Base-by-base conservation (phyloP, 92 coral and sea anemone species). In the Actinostola sp. region DNA sequence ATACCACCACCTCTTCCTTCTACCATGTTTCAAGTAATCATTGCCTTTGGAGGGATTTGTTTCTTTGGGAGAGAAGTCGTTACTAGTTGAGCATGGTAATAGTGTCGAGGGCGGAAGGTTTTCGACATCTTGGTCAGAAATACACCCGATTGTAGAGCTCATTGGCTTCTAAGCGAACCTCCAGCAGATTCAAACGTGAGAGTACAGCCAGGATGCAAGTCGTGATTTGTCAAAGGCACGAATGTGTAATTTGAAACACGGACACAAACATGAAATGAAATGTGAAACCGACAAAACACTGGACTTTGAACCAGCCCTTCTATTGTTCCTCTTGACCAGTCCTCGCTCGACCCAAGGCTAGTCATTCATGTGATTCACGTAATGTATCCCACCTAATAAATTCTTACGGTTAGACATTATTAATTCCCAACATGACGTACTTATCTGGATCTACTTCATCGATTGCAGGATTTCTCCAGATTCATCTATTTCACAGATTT, bases 1-100 rank as follows among this genome's bases (percentile, higher is more conserved):
- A 61, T 84, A 88, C 84, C 79, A 83, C 97, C 97, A 91, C 33
- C 76, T 82, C 85, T 87, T 83, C 42, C 90, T 80, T 78, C 92
- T 67, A 31, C 59, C 79, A 63, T 79, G 67, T 88, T 91, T 85
- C 26, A 72, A 70, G 68, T 77, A 82, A 72, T 60, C 88, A 26
- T 50, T 62, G 41, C 81, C 71, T 57, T 74, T 68, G 63, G 84
- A 70, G 43, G 70, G 41, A 58, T 72, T 32, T 14, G 61, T 48
- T 48, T 48, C 60, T 20, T 53, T 24, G 19, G 49, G 26, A 10
- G 27, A 51, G 27, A 39, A 17, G 35, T 24, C 42, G 59, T 64
- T 54, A n/a, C 25, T n/a, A n/a, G n/a, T 49, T 38, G 70, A 58
- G 63, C 53, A 61, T 64, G 25, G 55, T 29, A 39, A 42, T n/a